Conservation (phyloP, 2,113 vertebrate genomes). For the Gallinago paraguaiae region DNA sequence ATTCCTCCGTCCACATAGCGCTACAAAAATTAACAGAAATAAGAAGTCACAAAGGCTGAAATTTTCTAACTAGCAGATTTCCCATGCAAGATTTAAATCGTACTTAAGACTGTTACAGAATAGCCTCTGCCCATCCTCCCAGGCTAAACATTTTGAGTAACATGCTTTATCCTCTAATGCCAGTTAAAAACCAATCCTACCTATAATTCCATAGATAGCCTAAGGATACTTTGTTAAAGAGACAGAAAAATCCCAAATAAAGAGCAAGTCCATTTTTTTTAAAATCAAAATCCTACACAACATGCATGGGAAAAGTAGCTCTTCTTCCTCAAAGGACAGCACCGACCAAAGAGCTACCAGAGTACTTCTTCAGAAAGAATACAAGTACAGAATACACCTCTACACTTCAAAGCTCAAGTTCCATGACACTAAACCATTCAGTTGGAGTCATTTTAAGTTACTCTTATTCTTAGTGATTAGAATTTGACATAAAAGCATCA, state of each 20-base stretch:
- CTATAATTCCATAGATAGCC: not conserved
- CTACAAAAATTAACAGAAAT: conserved; percentile 59
- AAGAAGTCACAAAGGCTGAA: not conserved
- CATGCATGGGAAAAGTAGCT: rapidly evolving
- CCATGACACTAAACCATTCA: not conserved
- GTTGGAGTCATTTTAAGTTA: not conserved
- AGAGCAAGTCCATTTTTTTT: not conserved
- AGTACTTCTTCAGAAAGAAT: not conserved
- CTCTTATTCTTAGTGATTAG: not conserved
- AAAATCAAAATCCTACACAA: not conserved
- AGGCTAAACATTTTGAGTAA: not conserved
- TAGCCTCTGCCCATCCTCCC: not conserved
- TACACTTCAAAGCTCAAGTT: not conserved
- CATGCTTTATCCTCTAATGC: not conserved
- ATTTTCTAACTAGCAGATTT: not conserved
- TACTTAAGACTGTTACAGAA: not conserved
- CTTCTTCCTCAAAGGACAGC: not conserved
- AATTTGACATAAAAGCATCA: not conserved
- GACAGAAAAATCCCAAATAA: not conserved
- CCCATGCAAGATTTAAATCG: not conserved
- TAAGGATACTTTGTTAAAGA: not conserved
- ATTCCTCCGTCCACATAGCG: conserved; percentile 90
- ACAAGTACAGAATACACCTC: not conserved
- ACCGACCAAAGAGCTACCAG: not conserved
- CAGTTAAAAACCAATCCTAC: not conserved